Evolutionary conservation across 53 echinoderm and acorn worm species (phyloP).

Genomic region (Echinometra lucunter): DNA sequence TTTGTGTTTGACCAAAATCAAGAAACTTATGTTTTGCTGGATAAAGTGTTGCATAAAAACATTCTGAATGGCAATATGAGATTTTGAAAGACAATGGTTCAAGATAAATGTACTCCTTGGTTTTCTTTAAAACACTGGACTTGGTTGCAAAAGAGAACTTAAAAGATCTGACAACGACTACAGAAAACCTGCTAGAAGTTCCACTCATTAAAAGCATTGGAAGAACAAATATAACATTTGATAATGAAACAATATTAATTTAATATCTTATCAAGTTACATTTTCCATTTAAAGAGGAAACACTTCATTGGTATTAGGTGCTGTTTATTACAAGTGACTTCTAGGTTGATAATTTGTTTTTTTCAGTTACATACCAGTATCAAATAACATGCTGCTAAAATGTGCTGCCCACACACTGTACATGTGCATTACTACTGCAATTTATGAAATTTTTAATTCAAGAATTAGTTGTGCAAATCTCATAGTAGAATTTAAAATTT

Average conservation of each 20-base stretch:
- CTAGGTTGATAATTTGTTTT: not conserved
- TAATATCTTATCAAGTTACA: not conserved
- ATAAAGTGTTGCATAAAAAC: conserved; percentile 73
- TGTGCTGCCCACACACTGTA: no score
- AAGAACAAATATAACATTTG: not conserved
- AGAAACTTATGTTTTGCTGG: conserved; percentile 73
- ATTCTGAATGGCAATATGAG: conserved; percentile 75
- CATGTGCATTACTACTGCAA: not conserved
- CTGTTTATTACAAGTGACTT: not conserved
- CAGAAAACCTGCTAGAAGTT: not conserved
- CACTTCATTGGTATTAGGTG: not conserved
- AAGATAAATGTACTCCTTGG: not conserved
- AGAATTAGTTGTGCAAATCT: not conserved
- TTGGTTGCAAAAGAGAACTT: not conserved
- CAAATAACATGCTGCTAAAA: not conserved
- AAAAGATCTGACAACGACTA: not conserved
- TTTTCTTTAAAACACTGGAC: not conserved
- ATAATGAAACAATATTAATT: not conserved
- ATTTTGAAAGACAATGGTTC: not conserved
- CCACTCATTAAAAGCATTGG: not conserved
- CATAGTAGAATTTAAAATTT: no score
- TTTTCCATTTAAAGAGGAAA: not conserved
- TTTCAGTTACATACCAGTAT: not conserved
- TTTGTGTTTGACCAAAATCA: conserved; percentile 47
- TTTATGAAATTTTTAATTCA: not conserved